Evolutionary conservation across 2,888 invertebrate species (phyloP).

Genomic region (Phyto melanocephala): DNA sequence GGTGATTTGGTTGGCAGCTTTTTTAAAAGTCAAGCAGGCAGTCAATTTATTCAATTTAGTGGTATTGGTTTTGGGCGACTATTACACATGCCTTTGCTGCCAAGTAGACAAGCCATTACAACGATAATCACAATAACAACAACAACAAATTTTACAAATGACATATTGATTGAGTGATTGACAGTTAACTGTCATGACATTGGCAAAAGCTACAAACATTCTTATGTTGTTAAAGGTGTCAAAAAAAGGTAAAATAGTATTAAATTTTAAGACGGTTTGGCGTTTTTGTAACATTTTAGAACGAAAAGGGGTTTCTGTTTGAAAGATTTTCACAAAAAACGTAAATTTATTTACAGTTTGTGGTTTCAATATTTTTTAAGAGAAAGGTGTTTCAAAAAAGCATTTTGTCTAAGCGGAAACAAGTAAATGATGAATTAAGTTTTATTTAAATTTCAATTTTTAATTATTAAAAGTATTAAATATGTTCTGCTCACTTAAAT

Average conservation of each 20-base stretch:
- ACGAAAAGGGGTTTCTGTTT: neutral
- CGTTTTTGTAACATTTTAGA: neutral
- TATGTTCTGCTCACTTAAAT: too few relatives aligned
- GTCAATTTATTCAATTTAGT: neutral
- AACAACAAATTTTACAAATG: slow-evolving; percentile 33
- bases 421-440: too few relatives aligned
- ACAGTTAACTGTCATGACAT: slow-evolving; percentile 59
- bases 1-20: slow-evolving; percentile 6
- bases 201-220: neutral
- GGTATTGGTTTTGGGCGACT: slow-evolving; percentile 18
- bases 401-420: neutral
- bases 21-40: neutral
- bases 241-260: neutral
- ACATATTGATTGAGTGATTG: slow-evolving; percentile 65
- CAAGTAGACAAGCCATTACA: slow-evolving; percentile 18
- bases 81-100: neutral
- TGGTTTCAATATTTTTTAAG: too few relatives aligned
- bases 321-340: neutral
- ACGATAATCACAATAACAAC: slow-evolving; percentile 13
- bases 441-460: too few relatives aligned
- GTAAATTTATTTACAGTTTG: neutral
- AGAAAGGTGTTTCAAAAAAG: too few relatives aligned
- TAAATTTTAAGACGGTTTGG: neutral
- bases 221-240: slow-evolving; percentile 9
- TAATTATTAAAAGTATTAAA: too few relatives aligned